phyloP scores from a whole-genome alignment of 2,797 vertebrate genomes.

The Tokudaia tokunoshimensis region DNA sequence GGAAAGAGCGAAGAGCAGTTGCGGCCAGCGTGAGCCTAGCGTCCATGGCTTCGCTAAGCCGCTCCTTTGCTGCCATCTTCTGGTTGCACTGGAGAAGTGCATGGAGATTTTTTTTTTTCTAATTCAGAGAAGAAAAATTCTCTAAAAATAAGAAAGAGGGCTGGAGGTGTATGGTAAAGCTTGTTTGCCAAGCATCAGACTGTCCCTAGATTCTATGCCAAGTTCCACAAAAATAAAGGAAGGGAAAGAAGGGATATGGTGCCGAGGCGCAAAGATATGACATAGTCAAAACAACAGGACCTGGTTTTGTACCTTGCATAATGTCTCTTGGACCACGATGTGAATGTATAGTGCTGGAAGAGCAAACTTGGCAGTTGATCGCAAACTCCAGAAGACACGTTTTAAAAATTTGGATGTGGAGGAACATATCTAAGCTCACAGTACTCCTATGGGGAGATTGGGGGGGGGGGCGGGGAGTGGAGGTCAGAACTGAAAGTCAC shows the following conservation, averaged over 20 bases:
- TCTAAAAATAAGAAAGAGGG: neutral
- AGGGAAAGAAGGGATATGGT: too few species aligned
- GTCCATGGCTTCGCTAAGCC: neutral
- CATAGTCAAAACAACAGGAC: neutral
- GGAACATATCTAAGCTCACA: neutral
- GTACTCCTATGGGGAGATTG: neutral
- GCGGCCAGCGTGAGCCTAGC: fast-evolving
- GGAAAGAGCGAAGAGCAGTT: neutral
- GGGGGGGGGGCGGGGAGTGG: too few species aligned
- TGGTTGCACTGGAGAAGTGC: neutral
- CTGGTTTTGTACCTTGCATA: neutral
- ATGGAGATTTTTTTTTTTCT: neutral
- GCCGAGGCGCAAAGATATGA: neutral
- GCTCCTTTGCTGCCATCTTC: conserved; percentile 87
- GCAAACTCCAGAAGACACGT: neutral
- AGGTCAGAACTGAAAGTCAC: neutral
- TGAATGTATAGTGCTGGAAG: neutral
- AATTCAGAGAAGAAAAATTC: neutral
- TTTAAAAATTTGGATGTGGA: neutral
- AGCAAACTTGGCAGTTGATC: neutral
- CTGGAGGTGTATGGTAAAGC: neutral
- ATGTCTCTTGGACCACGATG: neutral
- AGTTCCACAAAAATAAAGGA: neutral
- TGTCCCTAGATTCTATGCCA: neutral
- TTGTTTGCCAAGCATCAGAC: neutral